Percentiles rank a stretch among this genome's conserved stretches.
Evolutionary conservation across 2,113 vertebrate genomes (phyloP).

Genomic region (Hypanus sabinus): DNA sequence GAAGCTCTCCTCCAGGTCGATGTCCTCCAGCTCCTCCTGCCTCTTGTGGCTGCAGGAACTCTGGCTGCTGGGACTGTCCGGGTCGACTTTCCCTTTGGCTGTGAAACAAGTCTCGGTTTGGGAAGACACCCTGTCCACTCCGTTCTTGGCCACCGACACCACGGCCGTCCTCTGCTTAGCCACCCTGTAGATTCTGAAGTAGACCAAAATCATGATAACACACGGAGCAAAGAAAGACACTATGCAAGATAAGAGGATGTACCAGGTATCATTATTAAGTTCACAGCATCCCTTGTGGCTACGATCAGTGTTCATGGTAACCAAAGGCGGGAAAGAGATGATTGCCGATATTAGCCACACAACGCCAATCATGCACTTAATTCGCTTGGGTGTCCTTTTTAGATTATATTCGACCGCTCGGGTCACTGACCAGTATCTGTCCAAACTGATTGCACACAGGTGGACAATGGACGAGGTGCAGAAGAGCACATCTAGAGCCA

Average conservation of each 20-base stretch:
- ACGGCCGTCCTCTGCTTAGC: constrained; percentile 64
- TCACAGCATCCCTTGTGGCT: constrained; percentile 49
- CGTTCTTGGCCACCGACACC: constrained; percentile 65
- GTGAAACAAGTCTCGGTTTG: constrained; percentile 63
- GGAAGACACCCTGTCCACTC: constrained; percentile 55
- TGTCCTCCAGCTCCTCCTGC: constrained; percentile 63
- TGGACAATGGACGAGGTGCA: constrained; percentile 86
- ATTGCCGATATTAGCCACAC: constrained; percentile 71
- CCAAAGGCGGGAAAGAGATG: constrained; percentile 76
- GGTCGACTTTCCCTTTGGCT: constrained; percentile 56
- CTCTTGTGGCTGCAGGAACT: constrained; percentile 54
- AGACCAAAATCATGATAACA: constrained; percentile 77
- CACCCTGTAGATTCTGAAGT: constrained; percentile 78
- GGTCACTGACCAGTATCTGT: constrained; percentile 82
- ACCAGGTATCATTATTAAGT: constrained; percentile 82
- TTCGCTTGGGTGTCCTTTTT: constrained; percentile 67
- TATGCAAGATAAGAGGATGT: constrained; percentile 74
- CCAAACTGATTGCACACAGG: constrained; percentile 81
- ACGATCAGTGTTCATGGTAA: constrained; percentile 60
- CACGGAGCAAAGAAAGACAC: constrained; percentile 80
- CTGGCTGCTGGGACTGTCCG: constrained; percentile 59
- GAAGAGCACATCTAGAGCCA: constrained; percentile 76
- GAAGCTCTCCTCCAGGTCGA: constrained; percentile 64
- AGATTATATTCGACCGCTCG: constrained; percentile 76
- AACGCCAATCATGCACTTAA: constrained; percentile 70